Evolutionary conservation across 2,113 vertebrate genomes (phyloP), one percentile per base, ranked within the genome.

Genomic region (Apteryx owenii): DNA sequence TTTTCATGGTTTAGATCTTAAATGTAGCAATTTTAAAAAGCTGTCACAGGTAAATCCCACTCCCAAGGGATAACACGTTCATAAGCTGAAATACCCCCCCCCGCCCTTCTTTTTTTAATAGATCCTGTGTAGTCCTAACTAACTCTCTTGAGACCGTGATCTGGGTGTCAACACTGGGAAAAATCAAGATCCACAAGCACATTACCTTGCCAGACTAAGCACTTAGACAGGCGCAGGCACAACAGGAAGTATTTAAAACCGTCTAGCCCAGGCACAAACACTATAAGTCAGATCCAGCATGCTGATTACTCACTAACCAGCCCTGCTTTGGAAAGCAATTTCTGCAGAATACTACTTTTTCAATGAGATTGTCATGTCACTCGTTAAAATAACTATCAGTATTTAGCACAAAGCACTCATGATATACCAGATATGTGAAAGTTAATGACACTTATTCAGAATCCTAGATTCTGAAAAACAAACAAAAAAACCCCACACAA

Each of bases 201-300:
- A 9, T 40, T 72, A 72, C 40, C 91, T 33, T 77, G 71, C 62
- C 53, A 80, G 77, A 71, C 71, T 4, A 33, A 44, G 26, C 12
- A 13, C n/a, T 36, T 12, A 28, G 25, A 56, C 38, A 56, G 0
- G 0, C 0, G 0, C 48, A 79, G 69, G 18, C 58, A 29, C 54
- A 71, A 90, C 19, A 77, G 23, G 19, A 80, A 82, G 58, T 8
- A 73, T 2, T 20, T 0, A 95, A 26, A 65, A 75, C 5, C 18
- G 81, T 79, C 28, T 33, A 20, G 9, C 40, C 12, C 29, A 80
- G 66, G 75, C 23, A 81, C 86, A 90, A 53, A 1, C 54, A 70
- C 76, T 33, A 9, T 20, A 81, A 88, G 38, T 69, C 36, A 66
- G 53, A 72, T 33, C 50, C 54, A 50, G 14, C 9, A 23, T 1